These are phyloP conservation scores for Cephus spinipes DNA, from an alignment of 2,888 invertebrate genomes.

Conservation along the genomic window DNA sequence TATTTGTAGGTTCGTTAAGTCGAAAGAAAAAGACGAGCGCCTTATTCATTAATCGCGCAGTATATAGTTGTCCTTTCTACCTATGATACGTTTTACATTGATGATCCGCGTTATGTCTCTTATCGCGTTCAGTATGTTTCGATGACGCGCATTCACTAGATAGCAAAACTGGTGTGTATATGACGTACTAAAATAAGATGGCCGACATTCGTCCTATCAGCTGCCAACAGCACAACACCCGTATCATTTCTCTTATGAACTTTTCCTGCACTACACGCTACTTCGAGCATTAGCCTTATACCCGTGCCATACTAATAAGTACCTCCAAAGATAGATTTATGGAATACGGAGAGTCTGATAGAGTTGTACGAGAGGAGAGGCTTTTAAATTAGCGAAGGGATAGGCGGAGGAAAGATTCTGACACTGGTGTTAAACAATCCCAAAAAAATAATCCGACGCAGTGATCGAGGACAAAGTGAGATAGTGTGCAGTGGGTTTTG, in stretches of 20 bases:
- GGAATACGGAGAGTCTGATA: background rate
- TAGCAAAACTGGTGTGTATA: background rate
- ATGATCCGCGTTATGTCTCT: background rate
- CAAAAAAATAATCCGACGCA: background rate
- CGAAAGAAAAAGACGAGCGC: background rate
- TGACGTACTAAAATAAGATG: slow-evolving; percentile 34
- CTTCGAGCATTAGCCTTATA: slow-evolving; percentile 29
- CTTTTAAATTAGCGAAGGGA: background rate
- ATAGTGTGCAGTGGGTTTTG: background rate
- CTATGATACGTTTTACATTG: background rate
- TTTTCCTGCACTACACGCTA: slow-evolving; percentile 36
- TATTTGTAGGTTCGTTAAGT: background rate
- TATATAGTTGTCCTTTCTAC: background rate
- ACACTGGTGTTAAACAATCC: background rate
- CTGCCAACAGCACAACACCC: slow-evolving; percentile 44
- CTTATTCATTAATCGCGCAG: background rate
- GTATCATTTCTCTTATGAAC: slow-evolving; percentile 46
- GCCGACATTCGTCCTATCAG: slow-evolving; percentile 45
- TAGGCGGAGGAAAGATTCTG: background rate
- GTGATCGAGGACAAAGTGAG: background rate
- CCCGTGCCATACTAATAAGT: slow-evolving; percentile 33
- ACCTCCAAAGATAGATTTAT: slow-evolving; percentile 15
- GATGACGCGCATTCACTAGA: background rate
- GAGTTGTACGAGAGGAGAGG: background rate
- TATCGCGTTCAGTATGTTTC: background rate